phyloP scores from a whole-genome alignment of 2,797 vertebrate species.

The Paramormyrops hopkinsi region DNA sequence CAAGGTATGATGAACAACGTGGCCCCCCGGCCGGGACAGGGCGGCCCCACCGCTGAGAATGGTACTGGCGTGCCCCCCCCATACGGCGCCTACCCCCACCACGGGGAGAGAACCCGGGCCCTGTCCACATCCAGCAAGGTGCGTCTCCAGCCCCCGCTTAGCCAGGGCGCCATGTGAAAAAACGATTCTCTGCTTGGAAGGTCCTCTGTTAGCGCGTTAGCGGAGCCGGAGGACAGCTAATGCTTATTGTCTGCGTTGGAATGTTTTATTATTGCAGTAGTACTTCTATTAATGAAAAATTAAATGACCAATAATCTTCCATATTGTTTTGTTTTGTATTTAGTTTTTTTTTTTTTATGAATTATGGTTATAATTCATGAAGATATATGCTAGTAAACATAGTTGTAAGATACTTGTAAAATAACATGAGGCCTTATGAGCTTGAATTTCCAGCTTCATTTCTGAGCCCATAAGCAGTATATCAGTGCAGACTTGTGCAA shows the following conservation, averaged over 20 bases:
- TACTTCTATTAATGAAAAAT: neutral
- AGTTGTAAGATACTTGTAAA: neutral
- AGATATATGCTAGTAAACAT: neutral
- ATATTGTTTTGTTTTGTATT: neutral
- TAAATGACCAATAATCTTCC: neutral
- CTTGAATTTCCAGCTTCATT: neutral
- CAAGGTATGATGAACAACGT: conserved; percentile 35
- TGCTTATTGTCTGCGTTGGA: neutral
- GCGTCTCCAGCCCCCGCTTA: neutral
- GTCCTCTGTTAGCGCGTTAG: neutral
- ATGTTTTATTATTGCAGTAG: neutral
- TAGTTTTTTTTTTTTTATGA: neutral
- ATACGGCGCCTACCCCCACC: conserved; percentile 46
- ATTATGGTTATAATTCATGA: neutral
- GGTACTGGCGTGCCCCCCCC: conserved; percentile 52
- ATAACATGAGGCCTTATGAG: neutral
- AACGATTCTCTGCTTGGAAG: neutral
- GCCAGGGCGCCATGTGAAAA: neutral
- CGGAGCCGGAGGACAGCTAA: neutral
- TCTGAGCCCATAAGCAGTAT: neutral
- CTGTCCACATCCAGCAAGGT: conserved; percentile 69
- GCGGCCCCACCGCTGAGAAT: conserved; percentile 52
- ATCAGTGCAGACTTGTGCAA: neutral
- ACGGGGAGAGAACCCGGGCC: conserved; percentile 57
- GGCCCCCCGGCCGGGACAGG: conserved; percentile 26